A percentile compares a stretch with the other conserved stretches of the same genome.
phyloP scores from a whole-genome alignment of 2,113 vertebrate genomes.

The Osmerus mordax region DNA sequence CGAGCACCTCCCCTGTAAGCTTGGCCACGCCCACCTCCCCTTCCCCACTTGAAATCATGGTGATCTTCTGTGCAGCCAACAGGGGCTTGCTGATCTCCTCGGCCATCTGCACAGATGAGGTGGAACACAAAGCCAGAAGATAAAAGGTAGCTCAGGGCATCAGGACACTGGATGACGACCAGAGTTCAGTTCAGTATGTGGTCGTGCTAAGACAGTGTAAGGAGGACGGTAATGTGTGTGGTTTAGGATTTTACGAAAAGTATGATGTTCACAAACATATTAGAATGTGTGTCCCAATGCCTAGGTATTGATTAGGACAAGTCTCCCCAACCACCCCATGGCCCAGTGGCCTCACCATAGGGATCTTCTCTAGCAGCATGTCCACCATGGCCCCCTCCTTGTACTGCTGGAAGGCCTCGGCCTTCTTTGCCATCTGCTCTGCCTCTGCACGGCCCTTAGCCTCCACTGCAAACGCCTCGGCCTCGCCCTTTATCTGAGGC shows the following conservation, averaged over 20 bases:
- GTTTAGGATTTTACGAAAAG: too few relatives aligned
- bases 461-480: constrained; percentile 81
- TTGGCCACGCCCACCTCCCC: constrained; percentile 79
- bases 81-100: constrained; percentile 86
- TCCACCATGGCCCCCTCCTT: constrained; percentile 87
- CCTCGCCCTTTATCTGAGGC: constrained; percentile 75
- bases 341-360: constrained; percentile 68
- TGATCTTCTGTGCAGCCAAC: constrained; percentile 78
- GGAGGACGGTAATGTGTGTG: too few relatives aligned
- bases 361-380: constrained; percentile 87
- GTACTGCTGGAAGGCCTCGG: constrained; percentile 84
- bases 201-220: too few relatives aligned
- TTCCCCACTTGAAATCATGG: constrained; percentile 81
- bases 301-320: neutral
- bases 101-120: constrained; percentile 70
- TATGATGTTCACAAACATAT: too few relatives aligned
- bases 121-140: neutral
- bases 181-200: too few relatives aligned
- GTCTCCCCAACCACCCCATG: neutral
- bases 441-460: constrained; percentile 83
- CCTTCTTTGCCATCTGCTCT: constrained; percentile 87
- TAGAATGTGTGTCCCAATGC: neutral
- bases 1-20: constrained; percentile 82
- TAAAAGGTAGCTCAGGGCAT: too few relatives aligned
- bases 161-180: too few relatives aligned